Evolutionary conservation across 2,113 vertebrate genomes (phyloP).

Genomic region (Clinocottus analis): DNA sequence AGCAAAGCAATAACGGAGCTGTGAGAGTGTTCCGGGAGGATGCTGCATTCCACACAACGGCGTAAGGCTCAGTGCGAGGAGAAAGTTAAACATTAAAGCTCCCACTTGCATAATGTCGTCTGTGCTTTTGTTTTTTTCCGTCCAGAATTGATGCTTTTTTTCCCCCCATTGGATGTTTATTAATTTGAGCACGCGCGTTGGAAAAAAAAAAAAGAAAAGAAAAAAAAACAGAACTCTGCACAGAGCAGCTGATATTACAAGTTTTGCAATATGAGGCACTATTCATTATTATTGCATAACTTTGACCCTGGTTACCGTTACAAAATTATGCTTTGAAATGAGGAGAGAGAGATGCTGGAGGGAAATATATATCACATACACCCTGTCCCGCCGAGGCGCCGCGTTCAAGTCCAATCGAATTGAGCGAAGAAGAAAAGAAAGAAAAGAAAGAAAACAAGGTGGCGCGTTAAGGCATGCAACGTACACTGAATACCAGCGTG

Average conservation of each 20-base stretch:
- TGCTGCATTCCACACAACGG: slow-evolving; percentile 68
- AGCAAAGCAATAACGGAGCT: slow-evolving; percentile 69
- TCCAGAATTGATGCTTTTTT: slow-evolving; percentile 24
- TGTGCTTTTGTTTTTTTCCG: slow-evolving; percentile 57
- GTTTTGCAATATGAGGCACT: slow-evolving; percentile 84
- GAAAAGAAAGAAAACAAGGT: slow-evolving; percentile 52
- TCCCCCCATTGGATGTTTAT: slow-evolving; percentile 55
- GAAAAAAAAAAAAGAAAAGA: slow-evolving; percentile 58
- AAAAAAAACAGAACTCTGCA: slow-evolving; percentile 41
- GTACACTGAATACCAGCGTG: slow-evolving; percentile 55
- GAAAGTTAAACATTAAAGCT: slow-evolving; percentile 69
- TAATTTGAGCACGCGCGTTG: slow-evolving; percentile 59
- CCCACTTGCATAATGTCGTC: slow-evolving; percentile 77
- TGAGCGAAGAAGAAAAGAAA: not conserved
- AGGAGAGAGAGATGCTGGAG: slow-evolving; percentile 69
- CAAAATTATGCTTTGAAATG: slow-evolving; percentile 85
- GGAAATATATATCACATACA: slow-evolving; percentile 77
- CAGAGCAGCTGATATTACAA: slow-evolving; percentile 70
- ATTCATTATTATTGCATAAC: slow-evolving; percentile 88
- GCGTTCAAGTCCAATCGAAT: slow-evolving; percentile 68
- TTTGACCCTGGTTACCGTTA: slow-evolving; percentile 88
- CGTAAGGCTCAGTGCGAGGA: slow-evolving; percentile 83
- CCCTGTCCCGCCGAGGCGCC: slow-evolving; percentile 67
- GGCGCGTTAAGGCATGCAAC: slow-evolving; percentile 77
- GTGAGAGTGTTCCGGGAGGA: slow-evolving; percentile 62